Evolutionary conservation across 2,888 invertebrate species (phyloP).

Genomic region (Zonitis immaculata): DNA sequence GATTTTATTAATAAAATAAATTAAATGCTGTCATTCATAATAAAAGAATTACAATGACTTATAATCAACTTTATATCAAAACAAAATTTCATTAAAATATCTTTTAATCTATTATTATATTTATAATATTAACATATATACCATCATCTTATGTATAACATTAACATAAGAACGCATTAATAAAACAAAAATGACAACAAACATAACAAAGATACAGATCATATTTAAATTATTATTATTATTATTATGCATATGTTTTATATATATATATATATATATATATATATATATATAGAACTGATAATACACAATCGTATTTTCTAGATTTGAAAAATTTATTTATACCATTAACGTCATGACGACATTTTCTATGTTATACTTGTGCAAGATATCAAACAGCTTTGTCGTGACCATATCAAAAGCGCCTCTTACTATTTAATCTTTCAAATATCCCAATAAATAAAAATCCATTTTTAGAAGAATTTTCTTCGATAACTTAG

Average conservation of each 20-base stretch:
- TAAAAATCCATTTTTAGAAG: not conserved
- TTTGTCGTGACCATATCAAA: conserved; percentile 6
- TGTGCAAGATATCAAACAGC: conserved; percentile 7
- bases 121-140: not conserved
- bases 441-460: not conserved
- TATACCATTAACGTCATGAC: conserved; percentile 8
- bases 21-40: conserved; percentile 2
- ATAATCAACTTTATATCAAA: not conserved
- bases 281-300: conserved; percentile 1
- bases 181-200: not conserved
- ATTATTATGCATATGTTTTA: no score
- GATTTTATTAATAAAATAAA: not conserved
- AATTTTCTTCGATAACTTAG: no score
- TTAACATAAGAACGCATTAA: not conserved
- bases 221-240: conserved; percentile 5
- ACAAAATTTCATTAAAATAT: conserved; percentile 2
- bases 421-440: conserved; percentile 3
- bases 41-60: not conserved
- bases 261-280: no score
- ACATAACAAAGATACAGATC: conserved; percentile 1
- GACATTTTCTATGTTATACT: conserved; percentile 6
- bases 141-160: not conserved
- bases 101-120: not conserved
- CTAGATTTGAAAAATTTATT: conserved; percentile 6
- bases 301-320: conserved; percentile 3